Evolutionary conservation across 2,113 vertebrate genomes (phyloP).

Genomic region (Albula glossodonta): DNA sequence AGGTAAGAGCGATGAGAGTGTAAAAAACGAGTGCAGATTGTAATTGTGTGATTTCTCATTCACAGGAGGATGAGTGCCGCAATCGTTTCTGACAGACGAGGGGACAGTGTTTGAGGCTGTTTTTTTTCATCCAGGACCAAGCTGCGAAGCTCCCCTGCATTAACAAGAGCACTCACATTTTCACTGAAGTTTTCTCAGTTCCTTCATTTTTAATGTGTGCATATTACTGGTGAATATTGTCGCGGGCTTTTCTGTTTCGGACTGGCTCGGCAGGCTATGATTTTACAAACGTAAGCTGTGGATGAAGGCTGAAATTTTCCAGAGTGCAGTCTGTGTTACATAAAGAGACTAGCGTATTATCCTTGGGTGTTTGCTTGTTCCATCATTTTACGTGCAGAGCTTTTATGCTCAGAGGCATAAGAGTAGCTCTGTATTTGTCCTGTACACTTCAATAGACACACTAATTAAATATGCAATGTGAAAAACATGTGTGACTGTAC

Average conservation of each 20-base stretch:
- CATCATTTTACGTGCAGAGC: neutral
- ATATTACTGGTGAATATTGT: neutral
- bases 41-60: constrained; percentile 61
- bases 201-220: neutral
- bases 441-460: neutral
- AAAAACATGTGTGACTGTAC: neutral
- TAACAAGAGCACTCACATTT: neutral
- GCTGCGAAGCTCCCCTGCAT: neutral
- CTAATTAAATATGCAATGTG: neutral
- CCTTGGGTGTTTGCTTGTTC: neutral
- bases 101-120: neutral
- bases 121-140: neutral
- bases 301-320: neutral
- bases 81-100: neutral
- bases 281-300: neutral
- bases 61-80: neutral
- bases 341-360: neutral
- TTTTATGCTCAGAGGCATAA: neutral
- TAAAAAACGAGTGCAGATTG: constrained; percentile 78
- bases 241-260: neutral
- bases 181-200: neutral
- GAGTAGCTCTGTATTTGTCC: neutral
- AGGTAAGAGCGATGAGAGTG: neutral
- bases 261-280: neutral
- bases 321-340: neutral